Conservation (phyloP, 2,888 invertebrate genomes). For the Hololepta plana region DNA sequence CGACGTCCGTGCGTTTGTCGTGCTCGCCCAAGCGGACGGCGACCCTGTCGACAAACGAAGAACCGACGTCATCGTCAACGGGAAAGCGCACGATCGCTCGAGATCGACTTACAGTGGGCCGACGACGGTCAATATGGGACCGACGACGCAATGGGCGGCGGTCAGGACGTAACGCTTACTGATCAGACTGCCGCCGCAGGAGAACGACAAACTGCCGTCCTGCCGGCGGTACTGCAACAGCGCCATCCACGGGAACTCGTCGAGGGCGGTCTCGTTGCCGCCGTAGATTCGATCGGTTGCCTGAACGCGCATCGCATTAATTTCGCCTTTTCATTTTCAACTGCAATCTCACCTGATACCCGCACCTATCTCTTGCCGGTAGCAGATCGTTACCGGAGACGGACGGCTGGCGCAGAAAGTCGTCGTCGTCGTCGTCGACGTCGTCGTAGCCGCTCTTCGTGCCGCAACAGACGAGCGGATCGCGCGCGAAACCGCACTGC, state of each 20-base stretch:
- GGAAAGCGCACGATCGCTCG: no score
- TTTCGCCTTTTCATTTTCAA: neutral
- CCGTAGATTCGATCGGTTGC: slow-evolving; percentile 17
- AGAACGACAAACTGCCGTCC: slow-evolving; percentile 11
- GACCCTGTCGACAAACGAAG: slow-evolving; percentile 12
- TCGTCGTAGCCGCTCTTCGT: slow-evolving; percentile 4
- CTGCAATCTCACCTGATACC: slow-evolving; percentile 8
- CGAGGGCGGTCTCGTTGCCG: slow-evolving; percentile 24
- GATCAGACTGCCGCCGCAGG: slow-evolving; percentile 35
- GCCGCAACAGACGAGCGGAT: slow-evolving; percentile 36
- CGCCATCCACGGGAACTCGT: slow-evolving; percentile 31
- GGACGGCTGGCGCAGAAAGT: neutral
- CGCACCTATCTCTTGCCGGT: slow-evolving; percentile 8
- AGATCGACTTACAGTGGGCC: slow-evolving; percentile 27
- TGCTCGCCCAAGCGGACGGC: slow-evolving; percentile 30
- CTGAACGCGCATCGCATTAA: slow-evolving; percentile 2
- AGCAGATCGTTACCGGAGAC: slow-evolving; percentile 2
- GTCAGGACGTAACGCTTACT: slow-evolving; percentile 33
- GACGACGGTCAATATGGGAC: slow-evolving; percentile 19
- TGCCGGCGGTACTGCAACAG: slow-evolving; percentile 24
- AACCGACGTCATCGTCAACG: neutral
- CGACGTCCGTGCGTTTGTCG: slow-evolving; percentile 23
- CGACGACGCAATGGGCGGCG: slow-evolving; percentile 34
- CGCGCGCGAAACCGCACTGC: slow-evolving; percentile 28
- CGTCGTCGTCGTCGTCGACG: neutral